Evolutionary conservation across 2,797 vertebrate species (phyloP).

Genomic region (Melanotaenia maccullochi): DNA sequence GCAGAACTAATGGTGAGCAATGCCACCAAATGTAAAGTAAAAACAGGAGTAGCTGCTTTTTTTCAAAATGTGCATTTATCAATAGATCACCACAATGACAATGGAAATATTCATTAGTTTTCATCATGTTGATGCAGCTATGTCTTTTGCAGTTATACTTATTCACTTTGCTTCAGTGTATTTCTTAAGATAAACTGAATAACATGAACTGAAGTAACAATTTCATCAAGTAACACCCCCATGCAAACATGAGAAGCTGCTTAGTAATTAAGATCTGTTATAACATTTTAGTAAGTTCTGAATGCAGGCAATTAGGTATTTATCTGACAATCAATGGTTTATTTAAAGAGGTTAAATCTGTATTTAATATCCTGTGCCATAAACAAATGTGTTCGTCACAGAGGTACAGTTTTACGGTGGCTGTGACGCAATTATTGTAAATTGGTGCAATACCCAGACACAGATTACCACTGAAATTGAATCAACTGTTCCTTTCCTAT

Average conservation of each 20-base stretch:
- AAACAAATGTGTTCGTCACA: conserved; percentile 25
- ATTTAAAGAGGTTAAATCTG: conserved; percentile 11
- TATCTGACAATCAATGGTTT: conserved; percentile 19
- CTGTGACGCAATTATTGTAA: conserved; percentile 48
- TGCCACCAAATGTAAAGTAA: not conserved
- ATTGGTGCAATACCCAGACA: conserved; percentile 42
- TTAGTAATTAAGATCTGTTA: not conserved
- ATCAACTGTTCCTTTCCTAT: conserved; percentile 44
- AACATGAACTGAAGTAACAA: not conserved
- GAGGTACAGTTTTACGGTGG: conserved; percentile 32
- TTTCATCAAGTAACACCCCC: not conserved
- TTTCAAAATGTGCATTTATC: not conserved
- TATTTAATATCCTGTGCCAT: conserved; percentile 15
- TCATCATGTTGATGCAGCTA: not conserved
- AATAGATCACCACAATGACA: not conserved
- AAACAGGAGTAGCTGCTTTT: conserved; percentile 15
- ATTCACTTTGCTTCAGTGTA: not conserved
- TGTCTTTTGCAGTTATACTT: not conserved
- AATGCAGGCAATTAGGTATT: conserved; percentile 6
- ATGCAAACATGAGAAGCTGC: not conserved
- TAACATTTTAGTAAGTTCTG: not conserved
- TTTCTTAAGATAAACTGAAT: not conserved
- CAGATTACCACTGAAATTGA: conserved; percentile 44
- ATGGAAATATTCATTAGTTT: not conserved
- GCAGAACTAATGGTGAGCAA: conserved; percentile 2